A percentile compares a stretch with the other conserved stretches of the same genome.
Conservation (phyloP, 1,140 invertebrate species). For the Heliconius eleuchia region DNA sequence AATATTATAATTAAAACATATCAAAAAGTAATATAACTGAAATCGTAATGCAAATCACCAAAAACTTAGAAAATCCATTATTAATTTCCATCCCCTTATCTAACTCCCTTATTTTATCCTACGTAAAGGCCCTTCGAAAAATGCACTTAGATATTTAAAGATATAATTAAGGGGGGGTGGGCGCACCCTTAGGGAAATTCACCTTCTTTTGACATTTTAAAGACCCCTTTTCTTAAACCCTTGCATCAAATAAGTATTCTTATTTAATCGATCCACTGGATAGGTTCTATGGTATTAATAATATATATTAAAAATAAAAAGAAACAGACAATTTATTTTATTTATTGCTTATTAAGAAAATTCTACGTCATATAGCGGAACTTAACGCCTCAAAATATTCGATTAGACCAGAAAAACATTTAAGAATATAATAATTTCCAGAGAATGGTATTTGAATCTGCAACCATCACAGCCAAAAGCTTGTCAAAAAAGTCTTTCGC, state of each 20-base stretch:
- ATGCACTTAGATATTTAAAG: constrained; percentile 78
- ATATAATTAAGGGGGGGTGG: constrained; percentile 77
- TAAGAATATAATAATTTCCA: no score
- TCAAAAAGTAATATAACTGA: constrained; percentile 35
- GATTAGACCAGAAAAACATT: no score
- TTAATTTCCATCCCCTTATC: constrained; percentile 53
- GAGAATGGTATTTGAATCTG: neutral
- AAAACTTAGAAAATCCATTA: constrained; percentile 50
- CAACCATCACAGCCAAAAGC: neutral
- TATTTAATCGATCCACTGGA: constrained; percentile 35
- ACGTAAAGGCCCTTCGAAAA: constrained; percentile 69
- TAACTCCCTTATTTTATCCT: constrained; percentile 51
- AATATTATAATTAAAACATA: constrained; percentile 27
- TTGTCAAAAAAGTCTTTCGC: neutral
- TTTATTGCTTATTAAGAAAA: no score
- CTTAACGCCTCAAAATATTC: no score
- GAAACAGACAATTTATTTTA: no score
- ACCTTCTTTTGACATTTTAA: constrained; percentile 79
- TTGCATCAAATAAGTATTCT: constrained; percentile 39
- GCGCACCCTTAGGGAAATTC: constrained; percentile 67
- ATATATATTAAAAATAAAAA: no score
- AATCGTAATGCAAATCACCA: constrained; percentile 37
- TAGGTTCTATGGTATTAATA: constrained; percentile 5
- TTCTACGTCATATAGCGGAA: no score
- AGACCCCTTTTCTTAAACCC: constrained; percentile 59